These are phyloP conservation scores for Mergus octosetaceus DNA, from an alignment of 2,797 vertebrate genomes.

Conservation along the genomic window DNA sequence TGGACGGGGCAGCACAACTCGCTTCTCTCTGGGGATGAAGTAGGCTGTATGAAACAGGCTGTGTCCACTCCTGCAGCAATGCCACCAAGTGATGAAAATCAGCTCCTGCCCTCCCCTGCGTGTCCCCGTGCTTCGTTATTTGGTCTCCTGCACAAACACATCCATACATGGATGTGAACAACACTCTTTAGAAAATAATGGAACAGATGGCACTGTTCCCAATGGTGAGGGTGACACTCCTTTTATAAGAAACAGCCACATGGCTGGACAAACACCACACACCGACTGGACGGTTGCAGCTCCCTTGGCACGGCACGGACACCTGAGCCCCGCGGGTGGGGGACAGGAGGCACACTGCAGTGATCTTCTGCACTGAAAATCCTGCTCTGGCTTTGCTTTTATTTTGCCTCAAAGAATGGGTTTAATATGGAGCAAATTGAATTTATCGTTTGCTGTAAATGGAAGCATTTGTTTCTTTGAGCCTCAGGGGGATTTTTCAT, in stretches of 20 bases:
- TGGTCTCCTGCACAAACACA: neutral
- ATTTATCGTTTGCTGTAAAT: neutral
- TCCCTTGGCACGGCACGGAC: neutral
- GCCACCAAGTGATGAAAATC: neutral
- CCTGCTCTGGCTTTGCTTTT: neutral
- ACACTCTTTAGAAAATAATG: neutral
- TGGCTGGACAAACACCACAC: neutral
- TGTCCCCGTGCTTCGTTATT: neutral
- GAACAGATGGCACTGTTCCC: neutral
- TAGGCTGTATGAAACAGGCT: neutral
- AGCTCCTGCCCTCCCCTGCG: neutral
- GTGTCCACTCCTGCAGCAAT: neutral
- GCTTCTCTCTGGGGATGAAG: neutral
- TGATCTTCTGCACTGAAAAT: rapidly evolving
- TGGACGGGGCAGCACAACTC: neutral
- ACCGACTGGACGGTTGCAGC: neutral
- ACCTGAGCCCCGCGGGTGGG: too few species aligned
- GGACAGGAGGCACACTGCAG: rapidly evolving
- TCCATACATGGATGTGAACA: neutral
- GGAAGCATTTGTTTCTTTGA: neutral
- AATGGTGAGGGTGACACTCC: neutral
- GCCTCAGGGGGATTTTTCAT: neutral
- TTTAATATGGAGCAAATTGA: neutral
- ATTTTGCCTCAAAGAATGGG: neutral
- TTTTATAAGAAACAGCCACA: neutral